Evolutionary conservation across 1,140 invertebrate species (phyloP).

Genomic region (Lamellibrachia luymesi): DNA sequence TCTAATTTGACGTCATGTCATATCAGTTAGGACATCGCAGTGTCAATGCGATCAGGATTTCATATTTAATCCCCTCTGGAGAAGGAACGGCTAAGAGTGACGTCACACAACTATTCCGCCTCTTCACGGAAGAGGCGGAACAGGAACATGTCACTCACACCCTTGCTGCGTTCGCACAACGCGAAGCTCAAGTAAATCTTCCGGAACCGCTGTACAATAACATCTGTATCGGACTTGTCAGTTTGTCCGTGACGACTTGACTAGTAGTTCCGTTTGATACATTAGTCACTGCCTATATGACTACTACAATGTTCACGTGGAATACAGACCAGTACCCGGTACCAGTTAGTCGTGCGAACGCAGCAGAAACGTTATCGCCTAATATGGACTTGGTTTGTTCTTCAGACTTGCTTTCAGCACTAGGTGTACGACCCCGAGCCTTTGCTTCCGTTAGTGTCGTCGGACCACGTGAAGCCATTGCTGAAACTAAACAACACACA

Average conservation of each 20-base stretch:
- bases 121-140: background rate
- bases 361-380: background rate
- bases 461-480: background rate
- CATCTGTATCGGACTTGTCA: background rate
- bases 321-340: background rate
- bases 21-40: background rate
- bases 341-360: background rate
- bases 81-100: background rate
- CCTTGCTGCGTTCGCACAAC: background rate
- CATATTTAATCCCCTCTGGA: background rate
- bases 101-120: background rate
- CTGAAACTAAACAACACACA: background rate
- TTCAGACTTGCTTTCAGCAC: background rate
- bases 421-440: background rate
- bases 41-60: background rate
- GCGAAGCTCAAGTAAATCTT: background rate
- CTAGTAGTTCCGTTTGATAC: background rate
- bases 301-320: background rate
- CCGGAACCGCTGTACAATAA: background rate
- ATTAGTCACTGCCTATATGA: background rate
- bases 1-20: background rate
- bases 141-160: background rate
- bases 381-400: background rate
- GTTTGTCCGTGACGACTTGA: background rate
- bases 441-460: background rate